Conservation (phyloP, 2,888 invertebrate species). For the Chironomus riparius region DNA sequence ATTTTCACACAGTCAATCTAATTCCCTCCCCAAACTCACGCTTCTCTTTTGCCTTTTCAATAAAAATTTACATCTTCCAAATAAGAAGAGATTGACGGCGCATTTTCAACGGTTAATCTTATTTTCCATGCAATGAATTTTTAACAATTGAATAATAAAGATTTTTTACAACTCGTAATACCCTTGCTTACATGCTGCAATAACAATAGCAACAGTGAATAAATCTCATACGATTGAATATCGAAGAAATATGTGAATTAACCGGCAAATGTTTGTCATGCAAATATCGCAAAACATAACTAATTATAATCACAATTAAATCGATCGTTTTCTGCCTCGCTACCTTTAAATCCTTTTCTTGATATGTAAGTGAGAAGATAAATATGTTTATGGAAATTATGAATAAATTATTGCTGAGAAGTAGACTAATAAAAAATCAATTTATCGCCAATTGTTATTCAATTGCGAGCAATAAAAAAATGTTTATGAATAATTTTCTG, state of each 20-base stretch:
- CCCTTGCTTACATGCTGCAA: no score
- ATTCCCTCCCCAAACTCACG: no score
- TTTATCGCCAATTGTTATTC: background rate
- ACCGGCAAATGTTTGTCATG: background rate
- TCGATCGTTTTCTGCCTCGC: slow-evolving; percentile 1
- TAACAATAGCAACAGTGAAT: no score
- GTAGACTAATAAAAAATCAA: slow-evolving; percentile 10
- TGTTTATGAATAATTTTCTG: background rate
- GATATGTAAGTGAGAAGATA: background rate
- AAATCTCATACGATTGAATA: no score
- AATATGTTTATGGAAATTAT: background rate
- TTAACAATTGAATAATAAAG: background rate
- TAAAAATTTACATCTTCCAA: background rate
- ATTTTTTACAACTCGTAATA: background rate
- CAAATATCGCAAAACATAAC: background rate
- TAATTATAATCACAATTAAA: slow-evolving; percentile 11
- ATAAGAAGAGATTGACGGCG: background rate
- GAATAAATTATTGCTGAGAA: background rate
- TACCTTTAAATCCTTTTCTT: background rate
- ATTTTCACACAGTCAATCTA: no score
- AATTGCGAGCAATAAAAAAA: no score
- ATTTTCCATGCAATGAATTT: slow-evolving; percentile 18
- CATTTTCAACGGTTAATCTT: slow-evolving; percentile 5
- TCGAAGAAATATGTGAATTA: background rate
- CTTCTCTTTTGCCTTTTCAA: no score